Base-by-base conservation (phyloP, 1,140 invertebrate genomes). In the Penaeus vannamei region DNA sequence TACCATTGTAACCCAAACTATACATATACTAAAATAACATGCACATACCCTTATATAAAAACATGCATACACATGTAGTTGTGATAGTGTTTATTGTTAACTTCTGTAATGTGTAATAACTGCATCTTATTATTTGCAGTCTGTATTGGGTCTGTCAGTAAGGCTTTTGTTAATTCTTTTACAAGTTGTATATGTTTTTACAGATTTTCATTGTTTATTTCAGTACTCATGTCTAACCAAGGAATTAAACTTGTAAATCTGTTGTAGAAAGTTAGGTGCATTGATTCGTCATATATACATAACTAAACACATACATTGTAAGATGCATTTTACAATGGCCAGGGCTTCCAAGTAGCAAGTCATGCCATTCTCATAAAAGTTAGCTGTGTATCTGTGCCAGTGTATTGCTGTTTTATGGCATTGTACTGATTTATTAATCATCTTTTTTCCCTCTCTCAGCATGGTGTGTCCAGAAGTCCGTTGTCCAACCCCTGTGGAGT, bases 401-500 rank as follows among this genome's bases (percentile, higher is more conserved):
- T 61, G 46, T 17, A 26, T 46, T n/a, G 3, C 23, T 59, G n/a
- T 46, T 29, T 26, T 79, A 83, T 5, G 7, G 23, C 19, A 66
- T 72, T 23, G 26, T 53, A 53, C 17, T 53, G 10, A 53, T 53
- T 20, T 22, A 36, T 79, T 80, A 4, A 17, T 22, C 80, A 62
- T 12, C 19, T 42, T 62, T 77, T 46, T 66, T 66, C 12, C 22
- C 4, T 0, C 26, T 23, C 22, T 61, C 72, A 91, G 91, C 69
- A 86, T 91, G 89, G 84, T 90, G 46, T 90, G 91, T 59, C 91
- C 91, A 1, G 66, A 66, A 22, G 64, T 82, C 46, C 89, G 89
- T 23, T 91, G 88, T 23, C 93, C 32, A 92, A 92, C 69, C 92
- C 93, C 81, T 92, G 92, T 53, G 91, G 93, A 77, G 93, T 94